Conservation (phyloP, 2,888 invertebrate species). For the Drosophila mayaguana region DNA sequence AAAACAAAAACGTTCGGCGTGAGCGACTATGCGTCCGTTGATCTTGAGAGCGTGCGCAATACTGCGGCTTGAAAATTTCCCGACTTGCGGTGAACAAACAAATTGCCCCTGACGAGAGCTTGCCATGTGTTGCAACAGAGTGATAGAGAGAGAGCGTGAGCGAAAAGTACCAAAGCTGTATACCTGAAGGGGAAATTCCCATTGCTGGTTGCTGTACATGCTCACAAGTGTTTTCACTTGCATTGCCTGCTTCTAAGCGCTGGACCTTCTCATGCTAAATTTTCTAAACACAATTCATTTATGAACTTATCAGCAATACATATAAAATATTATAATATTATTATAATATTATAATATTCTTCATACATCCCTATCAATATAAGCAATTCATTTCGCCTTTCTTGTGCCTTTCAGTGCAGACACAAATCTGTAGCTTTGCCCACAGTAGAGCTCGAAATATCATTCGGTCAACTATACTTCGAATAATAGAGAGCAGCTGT, state of each 20-base stretch:
- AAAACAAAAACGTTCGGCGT: slow-evolving; percentile 31
- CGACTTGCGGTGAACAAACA: slow-evolving; percentile 41
- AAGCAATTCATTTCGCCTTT: too few species aligned
- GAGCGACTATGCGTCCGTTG: slow-evolving; percentile 75
- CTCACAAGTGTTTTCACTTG: too few species aligned
- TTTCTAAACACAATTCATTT: background rate
- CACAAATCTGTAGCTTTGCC: background rate
- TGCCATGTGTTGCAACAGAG: background rate
- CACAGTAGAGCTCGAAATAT: background rate
- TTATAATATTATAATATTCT: too few species aligned
- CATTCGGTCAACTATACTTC: background rate
- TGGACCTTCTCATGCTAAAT: background rate
- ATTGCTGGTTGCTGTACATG: slow-evolving; percentile 2
- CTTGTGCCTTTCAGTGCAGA: background rate
- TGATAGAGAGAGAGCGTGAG: slow-evolving; percentile 5
- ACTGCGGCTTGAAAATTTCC: slow-evolving; percentile 65
- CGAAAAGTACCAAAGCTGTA: slow-evolving; percentile 12
- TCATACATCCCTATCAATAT: background rate
- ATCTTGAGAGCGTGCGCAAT: slow-evolving; percentile 73
- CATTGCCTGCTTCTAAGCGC: slow-evolving; percentile 43
- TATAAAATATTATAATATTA: background rate
- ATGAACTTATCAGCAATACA: too few species aligned
- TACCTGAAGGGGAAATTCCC: slow-evolving; percentile 27
- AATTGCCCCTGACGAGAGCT: slow-evolving; percentile 62
- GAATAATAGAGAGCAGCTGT: background rate